These are phyloP conservation scores for Aphelocoma californica DNA, from an alignment of 2,797 vertebrate species.

Conservation along the genomic window DNA sequence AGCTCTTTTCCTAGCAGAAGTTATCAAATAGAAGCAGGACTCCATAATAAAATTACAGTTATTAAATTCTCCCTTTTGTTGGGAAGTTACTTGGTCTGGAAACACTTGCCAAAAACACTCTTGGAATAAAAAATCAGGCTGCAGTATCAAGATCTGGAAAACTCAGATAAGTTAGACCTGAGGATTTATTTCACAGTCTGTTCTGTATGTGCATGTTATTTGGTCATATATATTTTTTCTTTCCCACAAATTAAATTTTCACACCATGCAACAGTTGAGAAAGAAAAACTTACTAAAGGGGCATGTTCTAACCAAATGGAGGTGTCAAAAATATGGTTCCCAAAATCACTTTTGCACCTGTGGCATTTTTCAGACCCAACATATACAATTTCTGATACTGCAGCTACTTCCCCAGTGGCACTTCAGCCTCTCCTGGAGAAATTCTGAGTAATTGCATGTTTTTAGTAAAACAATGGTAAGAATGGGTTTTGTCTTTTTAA, in stretches of 20 bases:
- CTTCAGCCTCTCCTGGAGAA: neutral
- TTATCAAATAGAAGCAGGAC: constrained; percentile 62
- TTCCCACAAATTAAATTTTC: neutral
- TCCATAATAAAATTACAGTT: constrained; percentile 29
- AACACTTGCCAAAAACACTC: neutral
- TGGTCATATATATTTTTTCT: neutral
- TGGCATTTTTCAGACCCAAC: neutral
- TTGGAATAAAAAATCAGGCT: neutral
- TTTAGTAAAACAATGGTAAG: neutral
- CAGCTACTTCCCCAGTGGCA: neutral
- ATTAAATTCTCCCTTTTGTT: neutral
- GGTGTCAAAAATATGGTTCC: neutral
- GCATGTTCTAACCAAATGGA: neutral
- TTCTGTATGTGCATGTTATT: neutral
- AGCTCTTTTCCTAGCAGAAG: constrained; percentile 50
- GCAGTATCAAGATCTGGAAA: neutral
- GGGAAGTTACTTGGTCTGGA: neutral
- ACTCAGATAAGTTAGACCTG: neutral
- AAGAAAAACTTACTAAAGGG: neutral
- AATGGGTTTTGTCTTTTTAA: neutral
- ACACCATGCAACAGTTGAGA: neutral
- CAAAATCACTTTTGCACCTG: neutral
- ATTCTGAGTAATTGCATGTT: neutral
- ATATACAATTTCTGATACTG: neutral
- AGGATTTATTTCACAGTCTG: neutral